A percentile compares a stretch with the other conserved stretches of the same genome.
These are phyloP conservation scores for Microcebus lehilahytsara DNA, from an alignment of 2,113 vertebrate species.

Conservation along the genomic window DNA sequence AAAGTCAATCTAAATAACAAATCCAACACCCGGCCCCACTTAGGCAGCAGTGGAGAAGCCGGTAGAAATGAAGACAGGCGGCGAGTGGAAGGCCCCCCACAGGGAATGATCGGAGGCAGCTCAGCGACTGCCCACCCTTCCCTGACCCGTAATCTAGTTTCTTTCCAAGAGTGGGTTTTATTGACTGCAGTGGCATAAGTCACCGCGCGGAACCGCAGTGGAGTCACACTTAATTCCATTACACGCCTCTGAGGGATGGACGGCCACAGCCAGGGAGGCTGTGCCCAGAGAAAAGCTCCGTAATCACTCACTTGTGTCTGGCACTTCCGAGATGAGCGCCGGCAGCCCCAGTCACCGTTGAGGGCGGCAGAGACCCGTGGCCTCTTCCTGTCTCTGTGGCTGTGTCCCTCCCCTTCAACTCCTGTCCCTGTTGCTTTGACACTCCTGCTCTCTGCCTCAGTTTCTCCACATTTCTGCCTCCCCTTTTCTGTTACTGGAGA, in stretches of 20 bases:
- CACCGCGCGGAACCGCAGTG: accelerated
- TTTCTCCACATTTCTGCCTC: not conserved
- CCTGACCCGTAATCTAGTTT: slow-evolving; percentile 62
- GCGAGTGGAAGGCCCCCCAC: not conserved
- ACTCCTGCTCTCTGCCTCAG: not conserved
- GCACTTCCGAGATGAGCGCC: not conserved
- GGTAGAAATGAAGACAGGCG: slow-evolving; percentile 5
- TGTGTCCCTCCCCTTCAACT: not conserved
- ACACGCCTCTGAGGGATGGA: not conserved
- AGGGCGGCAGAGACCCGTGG: accelerated
- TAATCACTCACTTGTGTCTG: not conserved
- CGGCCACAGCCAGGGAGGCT: not conserved
- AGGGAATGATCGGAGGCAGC: not conserved
- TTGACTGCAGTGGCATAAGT: slow-evolving; percentile 33
- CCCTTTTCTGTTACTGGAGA: not conserved
- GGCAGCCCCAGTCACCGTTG: not conserved
- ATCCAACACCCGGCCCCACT: accelerated
- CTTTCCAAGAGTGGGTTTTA: slow-evolving; percentile 57
- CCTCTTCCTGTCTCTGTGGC: not conserved
- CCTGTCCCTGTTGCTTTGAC: not conserved
- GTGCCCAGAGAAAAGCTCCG: not conserved
- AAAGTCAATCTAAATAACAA: not conserved
- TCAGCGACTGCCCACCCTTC: not conserved
- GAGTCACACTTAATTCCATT: slow-evolving; percentile 8
- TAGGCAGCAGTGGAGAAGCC: not conserved